Percentiles rank a stretch among this genome's conserved stretches.
Evolutionary conservation across 2,113 vertebrate genomes (phyloP).

Genomic region (Salvelinus fontinalis): DNA sequence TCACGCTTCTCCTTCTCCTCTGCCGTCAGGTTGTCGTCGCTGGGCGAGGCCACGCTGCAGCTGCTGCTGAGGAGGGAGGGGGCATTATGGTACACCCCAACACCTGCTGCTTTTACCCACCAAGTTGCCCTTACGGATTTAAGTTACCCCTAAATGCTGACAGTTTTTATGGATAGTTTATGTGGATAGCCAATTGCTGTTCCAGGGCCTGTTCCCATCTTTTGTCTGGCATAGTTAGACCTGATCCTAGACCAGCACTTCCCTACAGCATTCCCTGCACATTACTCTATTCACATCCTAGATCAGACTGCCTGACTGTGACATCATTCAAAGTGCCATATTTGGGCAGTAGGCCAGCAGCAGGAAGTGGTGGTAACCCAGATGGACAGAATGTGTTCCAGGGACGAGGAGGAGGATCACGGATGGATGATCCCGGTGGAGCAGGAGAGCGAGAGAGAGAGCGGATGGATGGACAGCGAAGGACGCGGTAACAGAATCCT

Average conservation of each 20-base stretch:
- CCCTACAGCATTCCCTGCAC: too few relatives aligned
- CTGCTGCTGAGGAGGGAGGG: conserved; percentile 68
- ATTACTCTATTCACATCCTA: too few relatives aligned
- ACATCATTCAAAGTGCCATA: neutral
- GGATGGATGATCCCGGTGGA: conserved; percentile 49
- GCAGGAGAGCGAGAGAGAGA: conserved; percentile 33
- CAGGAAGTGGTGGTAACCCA: neutral
- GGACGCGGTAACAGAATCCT: neutral
- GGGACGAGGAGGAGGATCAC: conserved; percentile 3
- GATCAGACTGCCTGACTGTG: neutral
- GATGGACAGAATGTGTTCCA: neutral
- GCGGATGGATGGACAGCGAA: neutral
- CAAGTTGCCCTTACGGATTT: too few relatives aligned
- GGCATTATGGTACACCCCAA: conserved; percentile 65
- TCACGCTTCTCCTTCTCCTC: conserved; percentile 98
- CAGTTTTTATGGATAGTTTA: neutral
- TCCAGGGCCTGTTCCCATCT: neutral
- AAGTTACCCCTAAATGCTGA: neutral
- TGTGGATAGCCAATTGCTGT: neutral
- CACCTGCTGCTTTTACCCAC: conserved; percentile 26
- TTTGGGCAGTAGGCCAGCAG: neutral
- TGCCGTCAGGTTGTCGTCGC: conserved; percentile 84
- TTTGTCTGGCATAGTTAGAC: neutral
- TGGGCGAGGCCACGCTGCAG: conserved; percentile 75
- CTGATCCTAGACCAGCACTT: neutral